Evolutionary conservation across 2,888 invertebrate genomes (phyloP), one percentile per base, ranked within the genome.

Genomic region (Leptura quadrifasciata): DNA sequence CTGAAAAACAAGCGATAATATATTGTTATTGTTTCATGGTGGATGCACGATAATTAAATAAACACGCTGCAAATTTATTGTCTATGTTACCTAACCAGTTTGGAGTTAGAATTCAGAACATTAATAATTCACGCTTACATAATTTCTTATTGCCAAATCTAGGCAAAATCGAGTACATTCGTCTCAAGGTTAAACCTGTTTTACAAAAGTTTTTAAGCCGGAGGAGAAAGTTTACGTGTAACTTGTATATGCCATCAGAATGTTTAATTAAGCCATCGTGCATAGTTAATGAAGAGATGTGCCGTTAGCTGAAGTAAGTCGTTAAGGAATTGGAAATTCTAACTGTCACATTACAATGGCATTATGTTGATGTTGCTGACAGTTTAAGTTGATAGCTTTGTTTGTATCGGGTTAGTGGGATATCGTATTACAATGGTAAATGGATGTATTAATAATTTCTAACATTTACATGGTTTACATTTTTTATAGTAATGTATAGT

Each of bases 131-230:
- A 6, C 6, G 2, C 0, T 47, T n/a, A n/a, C 47, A 47, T 58
- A 35, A 39, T 35, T 63, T 63, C 20, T 63, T 63, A 39, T 12
- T 39, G 39, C 39, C 57, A n/a, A 71, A 71, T 27, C 61, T 71
- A 71, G 60, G 61, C 60, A 71, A 61, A 61, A 17, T 27, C 5
- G 5, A 5, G 24, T 24, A 24, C 2, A 17, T 47, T 60, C 27
- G 24, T 60, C 69, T 69, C 71, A 71, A 71, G 71, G 71, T 52
- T 52, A 61, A n/a, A 47, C 60, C 15, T 21, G 39, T 21, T 39
- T 65, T 69, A 18, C 6, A 31, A 35, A 60, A 24, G 47, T 27
- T 60, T 55, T 58, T 21, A 69, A 21, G 12, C 35, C 6, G 60
- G 60, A 61, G 60, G 60, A 61, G 71, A 71, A 69, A 71, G 71